These are phyloP conservation scores for Dolichopus griseipennis DNA, from an alignment of 2,888 invertebrate species.

Conservation along the genomic window DNA sequence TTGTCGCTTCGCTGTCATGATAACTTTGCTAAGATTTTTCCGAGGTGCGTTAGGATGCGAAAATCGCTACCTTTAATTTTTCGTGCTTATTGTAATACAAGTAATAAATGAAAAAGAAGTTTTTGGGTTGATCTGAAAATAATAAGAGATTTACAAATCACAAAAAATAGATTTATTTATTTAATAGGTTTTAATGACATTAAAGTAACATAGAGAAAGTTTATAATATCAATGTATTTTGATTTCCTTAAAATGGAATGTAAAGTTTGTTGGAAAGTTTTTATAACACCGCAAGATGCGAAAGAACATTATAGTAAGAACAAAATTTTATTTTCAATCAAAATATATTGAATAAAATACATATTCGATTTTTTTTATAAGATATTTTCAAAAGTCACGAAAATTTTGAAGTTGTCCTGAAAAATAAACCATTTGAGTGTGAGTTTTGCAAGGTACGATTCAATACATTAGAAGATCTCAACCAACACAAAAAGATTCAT, in stretches of 20 bases:
- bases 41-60: too few relatives aligned
- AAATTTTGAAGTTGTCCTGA: not conserved
- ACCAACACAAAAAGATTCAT: not conserved
- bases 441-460: not conserved
- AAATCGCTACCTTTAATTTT: too few relatives aligned
- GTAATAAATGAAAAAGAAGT: too few relatives aligned
- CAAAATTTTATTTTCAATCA: not conserved
- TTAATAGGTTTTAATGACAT: too few relatives aligned
- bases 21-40: too few relatives aligned
- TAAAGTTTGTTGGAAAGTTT: constrained; percentile 1
- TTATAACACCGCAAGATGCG: not conserved
- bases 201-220: too few relatives aligned
- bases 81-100: too few relatives aligned
- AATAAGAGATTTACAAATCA: too few relatives aligned
- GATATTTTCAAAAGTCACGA: not conserved
- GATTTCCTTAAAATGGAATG: not conserved
- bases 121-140: too few relatives aligned
- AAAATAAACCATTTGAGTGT: not conserved
- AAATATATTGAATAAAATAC: not conserved
- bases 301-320: not conserved
- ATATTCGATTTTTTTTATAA: not conserved
- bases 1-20: too few relatives aligned
- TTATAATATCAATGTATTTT: too few relatives aligned
- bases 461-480: not conserved
- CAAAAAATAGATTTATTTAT: too few relatives aligned